Evolutionary conservation across 1,140 invertebrate species (phyloP).

Genomic region (Drosophila asahinai): DNA sequence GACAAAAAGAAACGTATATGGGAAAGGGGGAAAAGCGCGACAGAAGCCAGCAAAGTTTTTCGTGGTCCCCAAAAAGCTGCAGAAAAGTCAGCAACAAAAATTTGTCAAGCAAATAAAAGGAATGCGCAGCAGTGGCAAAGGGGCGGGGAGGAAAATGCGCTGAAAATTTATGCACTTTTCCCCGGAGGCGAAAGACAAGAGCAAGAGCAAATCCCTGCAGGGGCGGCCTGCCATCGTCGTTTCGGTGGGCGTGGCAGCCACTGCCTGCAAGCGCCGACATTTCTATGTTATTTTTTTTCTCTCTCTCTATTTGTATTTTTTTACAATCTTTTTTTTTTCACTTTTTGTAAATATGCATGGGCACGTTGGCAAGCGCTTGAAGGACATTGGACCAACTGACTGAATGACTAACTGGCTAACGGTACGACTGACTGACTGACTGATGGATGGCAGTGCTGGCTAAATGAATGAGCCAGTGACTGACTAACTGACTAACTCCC

Average conservation of each 20-base stretch:
- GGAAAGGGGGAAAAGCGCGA: conserved; percentile 7
- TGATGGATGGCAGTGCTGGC: conserved; percentile 26
- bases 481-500: conserved; percentile 28
- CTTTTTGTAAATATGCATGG: conserved; percentile 71
- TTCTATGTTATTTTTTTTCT: conserved; percentile 5
- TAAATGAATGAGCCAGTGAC: conserved; percentile 42
- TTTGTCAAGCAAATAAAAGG: conserved; percentile 50
- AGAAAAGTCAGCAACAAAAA: conserved; percentile 63
- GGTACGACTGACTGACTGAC: conserved; percentile 7
- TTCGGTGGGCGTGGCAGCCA: conserved; percentile 28
- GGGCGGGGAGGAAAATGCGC: conserved; percentile 4
- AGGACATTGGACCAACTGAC: conserved; percentile 58
- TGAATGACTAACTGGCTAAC: conserved; percentile 33
- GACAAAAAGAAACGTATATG: not conserved
- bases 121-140: conserved; percentile 5
- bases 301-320: conserved; percentile 16
- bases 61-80: conserved; percentile 36
- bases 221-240: conserved; percentile 26
- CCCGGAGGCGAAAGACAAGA: conserved; percentile 30
- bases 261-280: conserved; percentile 29
- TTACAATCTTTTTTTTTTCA: conserved; percentile 3
- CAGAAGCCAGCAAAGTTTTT: conserved; percentile 52
- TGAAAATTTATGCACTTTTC: conserved; percentile 49
- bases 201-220: conserved; percentile 45
- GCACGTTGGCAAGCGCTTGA: conserved; percentile 66